Percentiles rank a stretch among this genome's conserved stretches.
Evolutionary conservation across 1,140 invertebrate species (phyloP).

Genomic region (Heliothis subflexa): DNA sequence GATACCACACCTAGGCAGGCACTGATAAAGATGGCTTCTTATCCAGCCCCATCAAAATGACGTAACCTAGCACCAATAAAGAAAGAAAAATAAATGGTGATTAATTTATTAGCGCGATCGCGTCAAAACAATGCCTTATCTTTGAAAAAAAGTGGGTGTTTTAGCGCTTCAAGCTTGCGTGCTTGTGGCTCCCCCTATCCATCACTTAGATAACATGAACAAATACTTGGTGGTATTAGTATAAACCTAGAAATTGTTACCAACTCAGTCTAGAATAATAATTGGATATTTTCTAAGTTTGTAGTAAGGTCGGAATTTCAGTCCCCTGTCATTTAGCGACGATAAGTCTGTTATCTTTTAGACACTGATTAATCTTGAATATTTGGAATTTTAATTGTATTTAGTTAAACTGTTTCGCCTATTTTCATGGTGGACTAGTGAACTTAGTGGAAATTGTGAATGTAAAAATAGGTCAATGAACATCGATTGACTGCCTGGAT

Average conservation of each 20-base stretch:
- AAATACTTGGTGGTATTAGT: constrained; percentile 64
- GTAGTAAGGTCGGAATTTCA: constrained; percentile 6
- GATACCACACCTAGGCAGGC: constrained; percentile 15
- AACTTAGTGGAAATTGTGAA: background rate
- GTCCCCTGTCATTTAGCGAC: constrained; percentile 9
- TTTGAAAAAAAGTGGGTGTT: constrained; percentile 41
- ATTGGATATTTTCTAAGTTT: constrained; percentile 44
- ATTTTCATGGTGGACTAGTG: constrained; percentile 14
- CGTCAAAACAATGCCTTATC: constrained; percentile 45
- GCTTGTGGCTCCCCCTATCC: constrained; percentile 57
- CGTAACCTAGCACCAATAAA: background rate
- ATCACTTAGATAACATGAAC: constrained; percentile 63
- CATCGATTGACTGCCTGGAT: too few relatives aligned
- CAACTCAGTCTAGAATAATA: constrained; percentile 44
- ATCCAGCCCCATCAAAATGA: constrained; percentile 15
- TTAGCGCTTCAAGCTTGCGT: constrained; percentile 54
- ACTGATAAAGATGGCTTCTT: background rate
- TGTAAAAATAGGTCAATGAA: background rate
- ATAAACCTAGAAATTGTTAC: constrained; percentile 64
- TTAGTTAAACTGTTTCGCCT: constrained; percentile 2
- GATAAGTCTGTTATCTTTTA: constrained; percentile 29
- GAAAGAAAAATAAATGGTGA: constrained; percentile 43
- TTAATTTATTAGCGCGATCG: constrained; percentile 46
- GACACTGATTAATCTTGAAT: constrained; percentile 31
- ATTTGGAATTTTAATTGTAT: constrained; percentile 23